Evolutionary conservation across 2,797 vertebrate species (phyloP).

Genomic region (Synaphobranchus kaupii): DNA sequence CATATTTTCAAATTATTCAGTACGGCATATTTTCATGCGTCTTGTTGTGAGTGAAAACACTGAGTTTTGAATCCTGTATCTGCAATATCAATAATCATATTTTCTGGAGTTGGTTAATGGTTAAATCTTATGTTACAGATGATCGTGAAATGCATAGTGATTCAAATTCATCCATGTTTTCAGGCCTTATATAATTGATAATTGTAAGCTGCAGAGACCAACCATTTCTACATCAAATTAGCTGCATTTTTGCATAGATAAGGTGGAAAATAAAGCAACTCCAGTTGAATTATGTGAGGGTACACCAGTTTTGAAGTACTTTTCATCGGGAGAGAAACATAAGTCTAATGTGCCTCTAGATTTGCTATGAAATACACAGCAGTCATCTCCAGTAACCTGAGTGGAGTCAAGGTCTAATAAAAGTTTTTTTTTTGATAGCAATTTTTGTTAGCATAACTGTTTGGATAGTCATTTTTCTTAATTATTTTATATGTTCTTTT

Average conservation of each 20-base stretch:
- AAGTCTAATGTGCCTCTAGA: neutral
- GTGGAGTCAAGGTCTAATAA: neutral
- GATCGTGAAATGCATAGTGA: neutral
- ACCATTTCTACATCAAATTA: neutral
- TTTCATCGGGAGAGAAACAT: neutral
- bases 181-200: neutral
- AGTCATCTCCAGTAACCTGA: neutral
- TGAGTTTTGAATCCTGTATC: neutral
- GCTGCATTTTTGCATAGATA: too few relatives aligned
- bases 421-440: neutral
- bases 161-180: neutral
- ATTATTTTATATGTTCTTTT: too few relatives aligned
- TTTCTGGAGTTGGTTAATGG: neutral
- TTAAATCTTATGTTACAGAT: neutral
- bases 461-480: too few relatives aligned
- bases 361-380: too few relatives aligned
- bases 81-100: neutral
- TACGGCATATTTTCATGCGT: neutral
- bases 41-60: neutral
- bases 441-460: neutral
- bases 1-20: conserved; percentile 5
- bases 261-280: neutral
- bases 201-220: neutral
- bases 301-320: neutral
- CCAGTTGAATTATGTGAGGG: neutral